Conservation (phyloP, 2,113 vertebrate species). For the Coracopsis vasa region DNA sequence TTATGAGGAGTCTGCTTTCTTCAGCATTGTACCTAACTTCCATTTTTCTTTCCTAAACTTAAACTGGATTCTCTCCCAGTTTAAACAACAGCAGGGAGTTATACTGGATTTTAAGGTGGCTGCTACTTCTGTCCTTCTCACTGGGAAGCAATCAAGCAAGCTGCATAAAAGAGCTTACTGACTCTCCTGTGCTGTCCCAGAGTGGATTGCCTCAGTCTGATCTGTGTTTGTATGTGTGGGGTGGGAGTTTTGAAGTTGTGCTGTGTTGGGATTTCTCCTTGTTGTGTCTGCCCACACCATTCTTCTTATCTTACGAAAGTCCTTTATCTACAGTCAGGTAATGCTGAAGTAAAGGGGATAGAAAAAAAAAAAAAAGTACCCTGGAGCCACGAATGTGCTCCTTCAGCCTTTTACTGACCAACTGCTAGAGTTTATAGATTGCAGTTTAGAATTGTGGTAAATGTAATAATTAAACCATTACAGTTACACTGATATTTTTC, state of each 20-base stretch:
- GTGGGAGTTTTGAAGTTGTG: not conserved
- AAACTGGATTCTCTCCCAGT: not conserved
- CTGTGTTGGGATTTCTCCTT: not conserved
- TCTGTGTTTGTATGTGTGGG: not conserved
- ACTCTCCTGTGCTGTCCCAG: not conserved
- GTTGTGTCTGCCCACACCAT: accelerated
- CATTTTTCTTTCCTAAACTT: not conserved
- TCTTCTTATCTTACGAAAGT: not conserved
- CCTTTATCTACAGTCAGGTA: not conserved
- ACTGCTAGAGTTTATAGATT: not conserved
- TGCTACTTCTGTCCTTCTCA: not conserved
- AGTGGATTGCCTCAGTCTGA: not conserved
- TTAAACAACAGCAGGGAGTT: not conserved
- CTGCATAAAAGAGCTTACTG: not conserved
- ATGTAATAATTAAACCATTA: not conserved
- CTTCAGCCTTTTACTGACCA: not conserved
- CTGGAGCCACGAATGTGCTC: not conserved
- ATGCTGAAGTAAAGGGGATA: not conserved
- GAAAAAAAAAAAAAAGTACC: not conserved
- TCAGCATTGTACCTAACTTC: not conserved
- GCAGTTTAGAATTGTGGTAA: not conserved
- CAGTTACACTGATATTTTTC: not conserved
- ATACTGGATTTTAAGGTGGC: not conserved
- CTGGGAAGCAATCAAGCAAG: not conserved
- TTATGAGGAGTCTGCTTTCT: not conserved